Conservation (phyloP, 2,888 invertebrate species). For the Eurois occulta region DNA sequence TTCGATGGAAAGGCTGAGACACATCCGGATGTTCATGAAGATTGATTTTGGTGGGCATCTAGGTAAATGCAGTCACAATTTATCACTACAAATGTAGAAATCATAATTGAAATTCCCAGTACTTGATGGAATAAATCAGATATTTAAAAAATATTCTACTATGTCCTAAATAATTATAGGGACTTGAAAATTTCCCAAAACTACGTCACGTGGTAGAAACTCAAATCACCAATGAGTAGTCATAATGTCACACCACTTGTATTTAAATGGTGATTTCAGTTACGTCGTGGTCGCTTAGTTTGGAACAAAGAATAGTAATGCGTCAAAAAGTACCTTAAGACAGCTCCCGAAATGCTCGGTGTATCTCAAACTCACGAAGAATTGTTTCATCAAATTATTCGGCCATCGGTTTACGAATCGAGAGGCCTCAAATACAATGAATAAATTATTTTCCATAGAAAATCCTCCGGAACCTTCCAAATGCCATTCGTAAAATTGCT, state of each 20-base stretch:
- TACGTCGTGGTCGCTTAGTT: neutral
- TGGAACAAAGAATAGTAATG: neutral
- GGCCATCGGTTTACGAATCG: slow-evolving; percentile 72
- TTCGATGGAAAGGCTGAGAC: slow-evolving; percentile 41
- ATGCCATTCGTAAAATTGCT: slow-evolving; percentile 62
- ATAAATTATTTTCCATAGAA: slow-evolving; percentile 67
- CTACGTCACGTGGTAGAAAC: neutral
- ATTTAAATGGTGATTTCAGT: neutral
- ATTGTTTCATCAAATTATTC: slow-evolving; percentile 80
- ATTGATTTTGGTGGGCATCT: neutral
- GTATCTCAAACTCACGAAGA: slow-evolving; percentile 62
- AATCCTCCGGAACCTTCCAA: slow-evolving; percentile 56
- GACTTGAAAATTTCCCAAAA: neutral
- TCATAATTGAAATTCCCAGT: neutral
- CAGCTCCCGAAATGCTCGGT: slow-evolving; percentile 38
- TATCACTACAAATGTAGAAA: neutral
- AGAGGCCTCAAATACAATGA: slow-evolving; percentile 69
- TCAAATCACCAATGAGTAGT: neutral
- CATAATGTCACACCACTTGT: neutral
- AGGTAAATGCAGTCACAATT: neutral
- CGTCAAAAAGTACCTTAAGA: neutral
- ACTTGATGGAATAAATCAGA: neutral
- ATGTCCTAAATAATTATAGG: neutral
- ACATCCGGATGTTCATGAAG: slow-evolving; percentile 29
- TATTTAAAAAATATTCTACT: neutral